phyloP scores from a whole-genome alignment of 2,888 invertebrate species.

The Acrobasis suavella region DNA sequence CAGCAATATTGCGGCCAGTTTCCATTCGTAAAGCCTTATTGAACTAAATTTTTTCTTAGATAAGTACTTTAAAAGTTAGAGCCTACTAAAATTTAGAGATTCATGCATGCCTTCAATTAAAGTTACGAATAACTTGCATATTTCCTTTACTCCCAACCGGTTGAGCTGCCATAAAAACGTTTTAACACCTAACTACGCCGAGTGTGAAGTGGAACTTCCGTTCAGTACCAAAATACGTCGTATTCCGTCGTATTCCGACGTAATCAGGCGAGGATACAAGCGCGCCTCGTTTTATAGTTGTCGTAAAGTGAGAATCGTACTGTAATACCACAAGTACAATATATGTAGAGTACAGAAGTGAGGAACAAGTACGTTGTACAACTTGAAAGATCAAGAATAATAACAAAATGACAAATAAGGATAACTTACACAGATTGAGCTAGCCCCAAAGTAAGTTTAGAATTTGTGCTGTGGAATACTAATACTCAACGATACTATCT shows the following conservation, averaged over 20 bases:
- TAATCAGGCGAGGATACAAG: constrained; percentile 19
- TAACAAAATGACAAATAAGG: too few species aligned
- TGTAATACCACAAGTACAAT: constrained; percentile 3
- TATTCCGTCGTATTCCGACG: too few species aligned
- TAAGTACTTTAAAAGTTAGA: not conserved
- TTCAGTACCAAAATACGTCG: constrained; percentile 19
- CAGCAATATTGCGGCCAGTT: too few species aligned
- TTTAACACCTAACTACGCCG: constrained; percentile 19
- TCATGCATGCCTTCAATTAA: constrained; percentile 4
- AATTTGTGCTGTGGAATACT: too few species aligned
- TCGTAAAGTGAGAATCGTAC: constrained; percentile 22
- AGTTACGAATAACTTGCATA: not conserved
- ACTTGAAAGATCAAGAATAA: too few species aligned
- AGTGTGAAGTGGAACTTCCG: constrained; percentile 25
- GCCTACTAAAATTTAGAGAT: not conserved
- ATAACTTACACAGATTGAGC: too few species aligned
- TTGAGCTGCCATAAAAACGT: constrained; percentile 19
- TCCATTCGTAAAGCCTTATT: too few species aligned
- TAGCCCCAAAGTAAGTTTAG: too few species aligned
- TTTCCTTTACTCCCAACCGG: constrained; percentile 9
- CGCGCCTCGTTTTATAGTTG: constrained; percentile 13
- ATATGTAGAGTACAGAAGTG: not conserved
- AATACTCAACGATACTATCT: too few species aligned
- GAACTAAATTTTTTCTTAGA: not conserved
- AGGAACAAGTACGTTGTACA: not conserved